A percentile compares a stretch with the other conserved stretches of the same genome.
Conservation (phyloP, 2,113 vertebrate genomes). For the Xyliphius kryptos region DNA sequence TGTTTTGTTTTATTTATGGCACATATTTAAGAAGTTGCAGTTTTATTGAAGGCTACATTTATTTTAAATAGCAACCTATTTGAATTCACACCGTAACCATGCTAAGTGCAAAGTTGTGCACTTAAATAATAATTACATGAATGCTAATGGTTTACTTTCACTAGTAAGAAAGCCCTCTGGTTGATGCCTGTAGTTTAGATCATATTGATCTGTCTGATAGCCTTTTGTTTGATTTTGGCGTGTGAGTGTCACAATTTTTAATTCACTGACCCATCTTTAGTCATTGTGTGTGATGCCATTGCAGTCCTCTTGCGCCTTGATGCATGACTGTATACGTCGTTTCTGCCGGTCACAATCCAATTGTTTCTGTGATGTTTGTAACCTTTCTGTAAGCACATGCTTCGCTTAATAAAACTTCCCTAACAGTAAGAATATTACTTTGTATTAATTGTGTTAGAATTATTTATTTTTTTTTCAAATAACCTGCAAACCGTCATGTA, state of each 20-base stretch:
- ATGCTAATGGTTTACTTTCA: neutral
- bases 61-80: neutral
- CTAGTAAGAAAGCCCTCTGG: conserved; percentile 11
- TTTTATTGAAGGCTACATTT: too few relatives aligned
- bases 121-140: neutral
- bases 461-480: too few relatives aligned
- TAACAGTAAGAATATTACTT: conserved; percentile 1
- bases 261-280: neutral
- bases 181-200: conserved; percentile 61
- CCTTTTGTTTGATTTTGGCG: conserved; percentile 60
- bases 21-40: too few relatives aligned
- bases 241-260: conserved; percentile 57
- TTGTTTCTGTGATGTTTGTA: conserved; percentile 69
- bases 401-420: conserved; percentile 61
- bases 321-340: conserved; percentile 70
- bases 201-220: conserved; percentile 72
- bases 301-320: conserved; percentile 60
- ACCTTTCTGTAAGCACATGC: conserved; percentile 67
- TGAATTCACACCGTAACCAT: neutral
- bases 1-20: too few relatives aligned
- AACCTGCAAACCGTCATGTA: too few relatives aligned
- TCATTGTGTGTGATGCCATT: conserved; percentile 47
- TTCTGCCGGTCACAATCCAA: conserved; percentile 65
- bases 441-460: neutral
- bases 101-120: neutral